A percentile compares a stretch with the other conserved stretches of the same genome.
These are phyloP conservation scores for Bothrops jararaca DNA, from an alignment of 2,113 vertebrate genomes.

Conservation along the genomic window DNA sequence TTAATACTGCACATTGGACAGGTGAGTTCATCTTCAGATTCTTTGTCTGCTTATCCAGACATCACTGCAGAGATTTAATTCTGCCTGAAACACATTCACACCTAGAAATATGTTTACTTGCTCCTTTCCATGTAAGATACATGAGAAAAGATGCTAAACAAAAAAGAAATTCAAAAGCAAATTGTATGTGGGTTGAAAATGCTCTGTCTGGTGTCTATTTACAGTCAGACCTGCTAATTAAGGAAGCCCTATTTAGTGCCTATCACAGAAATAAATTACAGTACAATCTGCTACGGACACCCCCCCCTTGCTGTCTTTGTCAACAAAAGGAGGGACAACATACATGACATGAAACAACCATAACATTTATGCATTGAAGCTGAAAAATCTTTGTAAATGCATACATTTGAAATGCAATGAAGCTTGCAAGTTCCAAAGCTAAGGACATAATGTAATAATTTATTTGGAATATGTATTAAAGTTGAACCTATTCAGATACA, in stretches of 20 bases:
- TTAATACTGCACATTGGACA: neutral
- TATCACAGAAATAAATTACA: neutral
- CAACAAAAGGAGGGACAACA: neutral
- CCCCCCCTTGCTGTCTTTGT: neutral
- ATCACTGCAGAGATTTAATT: neutral
- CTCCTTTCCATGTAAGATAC: neutral
- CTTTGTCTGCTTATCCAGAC: neutral
- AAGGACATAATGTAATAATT: neutral
- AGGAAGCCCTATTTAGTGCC: neutral
- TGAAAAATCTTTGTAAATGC: neutral
- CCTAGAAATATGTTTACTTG: neutral
- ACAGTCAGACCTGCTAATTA: slow-evolving; percentile 8
- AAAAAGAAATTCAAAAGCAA: neutral
- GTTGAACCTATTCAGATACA: neutral
- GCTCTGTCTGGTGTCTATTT: neutral
- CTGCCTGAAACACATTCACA: neutral
- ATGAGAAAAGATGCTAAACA: neutral
- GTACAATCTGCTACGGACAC: neutral
- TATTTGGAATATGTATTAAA: neutral
- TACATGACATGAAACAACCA: neutral
- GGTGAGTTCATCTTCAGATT: neutral
- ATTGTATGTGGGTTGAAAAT: neutral
- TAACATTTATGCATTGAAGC: neutral
- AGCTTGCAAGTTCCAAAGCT: neutral
- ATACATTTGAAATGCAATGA: neutral